Conservation (phyloP, 2,113 vertebrate genomes). For the Turnix velox region DNA sequence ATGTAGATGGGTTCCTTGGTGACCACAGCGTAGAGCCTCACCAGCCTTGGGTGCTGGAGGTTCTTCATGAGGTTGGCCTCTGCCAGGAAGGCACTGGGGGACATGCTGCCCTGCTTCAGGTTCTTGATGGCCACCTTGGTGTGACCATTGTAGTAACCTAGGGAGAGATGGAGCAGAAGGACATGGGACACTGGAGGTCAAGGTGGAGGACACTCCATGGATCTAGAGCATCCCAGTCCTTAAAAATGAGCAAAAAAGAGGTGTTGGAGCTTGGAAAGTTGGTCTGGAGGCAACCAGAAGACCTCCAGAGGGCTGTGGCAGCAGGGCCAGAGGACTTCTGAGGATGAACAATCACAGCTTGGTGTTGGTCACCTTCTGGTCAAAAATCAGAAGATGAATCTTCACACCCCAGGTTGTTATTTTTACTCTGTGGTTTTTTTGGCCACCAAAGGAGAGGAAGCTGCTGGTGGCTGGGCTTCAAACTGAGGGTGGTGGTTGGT, state of each 20-base stretch:
- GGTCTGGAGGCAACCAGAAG: not conserved
- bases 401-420: not conserved
- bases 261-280: accelerated
- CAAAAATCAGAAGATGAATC: not conserved
- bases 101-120: slow-evolving; percentile 94
- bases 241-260: not conserved
- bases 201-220: accelerated
- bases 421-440: not conserved
- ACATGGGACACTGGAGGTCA: no score
- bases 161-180: not conserved
- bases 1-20: slow-evolving; percentile 96
- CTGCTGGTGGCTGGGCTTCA: not conserved
- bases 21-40: slow-evolving; percentile 93
- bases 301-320: not conserved
- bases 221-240: not conserved
- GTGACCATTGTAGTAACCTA: slow-evolving; percentile 89
- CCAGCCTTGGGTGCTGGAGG: slow-evolving; percentile 86
- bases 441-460: not conserved
- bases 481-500: not conserved
- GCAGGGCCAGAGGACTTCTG: not conserved
- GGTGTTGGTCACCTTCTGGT: not conserved
- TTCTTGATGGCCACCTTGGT: slow-evolving; percentile 93
- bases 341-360: not conserved
- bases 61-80: slow-evolving; percentile 99
- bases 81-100: slow-evolving; percentile 88